A percentile compares a stretch with the other conserved stretches of the same genome.
Evolutionary conservation across 2,888 invertebrate species (phyloP).

Genomic region (Coenonympha arcania): DNA sequence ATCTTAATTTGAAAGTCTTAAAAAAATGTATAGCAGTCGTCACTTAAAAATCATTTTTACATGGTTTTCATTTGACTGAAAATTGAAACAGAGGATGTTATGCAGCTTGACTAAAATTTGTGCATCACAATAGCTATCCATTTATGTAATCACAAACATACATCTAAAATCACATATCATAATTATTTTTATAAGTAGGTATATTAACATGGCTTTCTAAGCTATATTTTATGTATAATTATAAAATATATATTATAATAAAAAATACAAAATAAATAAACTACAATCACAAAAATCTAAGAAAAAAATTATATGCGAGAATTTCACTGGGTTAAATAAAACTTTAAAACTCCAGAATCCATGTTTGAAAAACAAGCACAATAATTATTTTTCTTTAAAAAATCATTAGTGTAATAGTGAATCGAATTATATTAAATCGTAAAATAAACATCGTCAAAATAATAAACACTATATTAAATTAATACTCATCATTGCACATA

Average conservation of each 20-base stretch:
- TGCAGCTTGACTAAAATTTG: too few relatives aligned
- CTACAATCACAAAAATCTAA: not conserved
- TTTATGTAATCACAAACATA: too few relatives aligned
- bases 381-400: too few relatives aligned
- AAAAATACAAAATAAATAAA: not conserved
- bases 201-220: conserved; percentile 3
- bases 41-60: too few relatives aligned
- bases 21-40: too few relatives aligned
- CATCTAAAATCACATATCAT: conserved; percentile 14
- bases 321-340: too few relatives aligned
- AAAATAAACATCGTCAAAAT: not conserved
- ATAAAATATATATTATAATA: not conserved
- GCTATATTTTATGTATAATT: not conserved
- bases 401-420: too few relatives aligned
- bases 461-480: conserved; percentile 9
- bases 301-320: not conserved
- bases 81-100: too few relatives aligned
- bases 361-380: too few relatives aligned
- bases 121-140: too few relatives aligned
- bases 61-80: too few relatives aligned
- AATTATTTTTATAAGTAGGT: not conserved
- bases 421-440: not conserved
- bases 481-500: conserved; percentile 29
- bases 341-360: not conserved
- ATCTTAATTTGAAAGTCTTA: too few relatives aligned